Percentiles rank a stretch among this genome's conserved stretches.
phyloP scores from a whole-genome alignment of 2,113 vertebrate genomes.

The Echinops telfairi region DNA sequence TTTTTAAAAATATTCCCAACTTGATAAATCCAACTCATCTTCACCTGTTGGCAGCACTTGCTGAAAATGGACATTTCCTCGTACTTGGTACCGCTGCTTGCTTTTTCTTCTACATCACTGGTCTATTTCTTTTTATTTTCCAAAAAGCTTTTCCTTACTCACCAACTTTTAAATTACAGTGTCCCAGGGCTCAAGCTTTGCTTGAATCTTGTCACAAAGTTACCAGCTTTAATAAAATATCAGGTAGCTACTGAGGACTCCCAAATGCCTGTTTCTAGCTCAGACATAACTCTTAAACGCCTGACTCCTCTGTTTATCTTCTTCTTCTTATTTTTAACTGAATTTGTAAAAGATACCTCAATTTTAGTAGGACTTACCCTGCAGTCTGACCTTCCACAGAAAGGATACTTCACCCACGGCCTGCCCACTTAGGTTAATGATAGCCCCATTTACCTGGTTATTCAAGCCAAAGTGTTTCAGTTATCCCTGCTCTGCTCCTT shows the following conservation, averaged over 20 bases:
- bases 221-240: constrained; percentile 17
- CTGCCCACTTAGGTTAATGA: neutral
- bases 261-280: neutral
- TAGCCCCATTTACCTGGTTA: neutral
- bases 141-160: neutral
- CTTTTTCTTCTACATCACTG: neutral
- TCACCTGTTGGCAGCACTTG: neutral
- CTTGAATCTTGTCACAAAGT: neutral
- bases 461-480: neutral
- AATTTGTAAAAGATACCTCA: neutral
- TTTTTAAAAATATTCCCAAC: neutral
- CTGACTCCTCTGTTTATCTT: neutral
- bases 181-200: neutral
- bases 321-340: constrained; percentile 6
- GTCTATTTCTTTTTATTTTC: neutral
- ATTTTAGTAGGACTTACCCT: neutral
- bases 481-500: neutral
- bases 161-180: constrained; percentile 13
- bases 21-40: neutral
- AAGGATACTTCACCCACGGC: neutral
- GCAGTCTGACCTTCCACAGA: neutral
- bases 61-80: neutral
- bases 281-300: neutral
- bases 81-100: neutral
- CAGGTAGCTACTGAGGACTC: neutral